Conservation (phyloP, 2,113 vertebrate species). For the Morone chrysops region DNA sequence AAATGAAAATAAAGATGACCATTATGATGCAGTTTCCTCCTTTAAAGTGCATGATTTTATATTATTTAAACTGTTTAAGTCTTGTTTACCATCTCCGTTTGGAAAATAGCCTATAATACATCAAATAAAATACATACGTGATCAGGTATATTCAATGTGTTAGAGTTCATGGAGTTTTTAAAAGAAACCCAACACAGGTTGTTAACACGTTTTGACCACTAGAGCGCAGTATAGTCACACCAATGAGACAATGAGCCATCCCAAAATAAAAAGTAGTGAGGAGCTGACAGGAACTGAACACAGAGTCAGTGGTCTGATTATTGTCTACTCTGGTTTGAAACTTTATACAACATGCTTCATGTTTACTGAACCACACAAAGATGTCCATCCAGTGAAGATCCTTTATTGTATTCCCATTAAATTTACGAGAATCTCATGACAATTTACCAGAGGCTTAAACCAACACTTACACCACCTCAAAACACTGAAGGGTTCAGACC, state of each 20-base stretch:
- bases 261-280: not conserved
- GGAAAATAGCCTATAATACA: too few species aligned
- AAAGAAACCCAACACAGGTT: too few species aligned
- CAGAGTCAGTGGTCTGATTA: too few species aligned
- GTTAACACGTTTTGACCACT: conserved; percentile 11
- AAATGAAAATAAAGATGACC: too few species aligned
- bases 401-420: not conserved
- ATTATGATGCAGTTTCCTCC: too few species aligned
- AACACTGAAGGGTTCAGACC: not conserved
- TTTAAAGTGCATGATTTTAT: too few species aligned
- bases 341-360: not conserved
- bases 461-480: not conserved
- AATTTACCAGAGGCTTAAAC: not conserved
- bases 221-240: conserved; percentile 43
- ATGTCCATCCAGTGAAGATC: not conserved
- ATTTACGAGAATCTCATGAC: not conserved
- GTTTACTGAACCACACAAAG: not conserved
- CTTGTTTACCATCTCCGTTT: too few species aligned
- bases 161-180: not conserved
- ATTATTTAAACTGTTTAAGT: too few species aligned
- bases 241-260: not conserved
- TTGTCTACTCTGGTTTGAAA: not conserved
- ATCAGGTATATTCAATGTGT: too few species aligned
- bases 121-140: too few species aligned
- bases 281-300: not conserved